Evolutionary conservation across 2,113 vertebrate genomes (phyloP), one percentile per base, ranked within the genome.

Genomic region (Phylloscopus trochilus): DNA sequence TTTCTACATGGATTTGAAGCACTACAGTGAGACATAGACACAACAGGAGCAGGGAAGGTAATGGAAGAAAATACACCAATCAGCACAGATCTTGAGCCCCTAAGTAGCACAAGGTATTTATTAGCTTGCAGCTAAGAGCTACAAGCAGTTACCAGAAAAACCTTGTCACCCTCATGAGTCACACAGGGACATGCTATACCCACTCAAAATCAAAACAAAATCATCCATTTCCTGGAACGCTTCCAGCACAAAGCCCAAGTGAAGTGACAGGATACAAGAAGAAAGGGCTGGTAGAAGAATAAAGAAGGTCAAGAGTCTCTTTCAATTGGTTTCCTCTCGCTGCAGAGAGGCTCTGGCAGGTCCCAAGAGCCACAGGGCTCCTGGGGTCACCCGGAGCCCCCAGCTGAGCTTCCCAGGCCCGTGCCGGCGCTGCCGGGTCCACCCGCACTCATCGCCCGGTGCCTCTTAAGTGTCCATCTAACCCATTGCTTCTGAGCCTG

Each of bases 101-200:
- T 73, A 33, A 77, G 55, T 41, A 83, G 52, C 46, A 63, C 60
- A 37, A 73, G 49, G 56, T 79, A 84, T 81, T 63, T 75, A 55
- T 66, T 89, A 85, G 23, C 53, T 90, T 66, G 39, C 85, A 95
- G 85, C 77, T 89, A 52, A 68, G 44, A 94, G 74, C 68, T 81
- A 27, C 43, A 51, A 64, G 92, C 44, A 93, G 73, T 62, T 81
- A 92, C 60, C 88, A 94, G 79, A 91, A 91, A 77, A 88, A 52
- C 44, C 67, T 64, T 80, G 81, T 95, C 83, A 78, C 46, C 67
- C 33, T 73, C 66, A 58, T 31, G 79, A 90, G 73, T 90, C 75
- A 90, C 62, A 62, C 62, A 63, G 66, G 73, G 55, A 63, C 73
- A 59, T 27, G 68, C 49, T 83, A 13, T 47, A 77, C 41, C 90